Conservation (phyloP, 2,113 vertebrate genomes). For the Channa argus region DNA sequence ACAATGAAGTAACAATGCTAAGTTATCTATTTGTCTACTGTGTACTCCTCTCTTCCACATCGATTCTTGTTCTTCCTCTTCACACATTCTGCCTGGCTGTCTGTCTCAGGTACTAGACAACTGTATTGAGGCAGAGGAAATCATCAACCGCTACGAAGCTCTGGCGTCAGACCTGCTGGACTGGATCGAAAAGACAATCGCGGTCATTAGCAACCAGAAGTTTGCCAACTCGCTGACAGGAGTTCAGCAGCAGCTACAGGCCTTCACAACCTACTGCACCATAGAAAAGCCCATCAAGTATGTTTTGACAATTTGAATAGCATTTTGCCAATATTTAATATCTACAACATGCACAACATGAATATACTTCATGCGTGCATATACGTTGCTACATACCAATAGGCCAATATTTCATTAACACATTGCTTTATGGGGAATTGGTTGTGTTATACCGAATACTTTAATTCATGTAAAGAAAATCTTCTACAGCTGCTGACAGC, state of each 20-base stretch:
- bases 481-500: too few species aligned
- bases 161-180: slow-evolving; percentile 90
- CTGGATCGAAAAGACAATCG: slow-evolving; percentile 93
- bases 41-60: neutral
- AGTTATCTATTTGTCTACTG: neutral
- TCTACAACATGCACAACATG: neutral
- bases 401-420: too few species aligned
- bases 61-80: neutral
- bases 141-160: slow-evolving; percentile 87
- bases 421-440: too few species aligned
- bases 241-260: slow-evolving; percentile 96
- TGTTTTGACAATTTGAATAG: slow-evolving; percentile 34
- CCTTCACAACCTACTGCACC: slow-evolving; percentile 95
- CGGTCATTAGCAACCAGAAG: slow-evolving; percentile 93
- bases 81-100: neutral
- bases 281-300: slow-evolving; percentile 96
- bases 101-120: slow-evolving; percentile 90
- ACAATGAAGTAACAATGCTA: too few species aligned
- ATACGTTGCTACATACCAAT: neutral
- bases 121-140: slow-evolving; percentile 90
- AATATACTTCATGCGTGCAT: neutral
- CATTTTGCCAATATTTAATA: neutral
- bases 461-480: too few species aligned
- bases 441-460: too few species aligned
- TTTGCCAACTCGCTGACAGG: slow-evolving; percentile 94